Evolutionary conservation across 53 echinoderm and acorn worm species (phyloP).

Genomic region (Crossaster papposus): DNA sequence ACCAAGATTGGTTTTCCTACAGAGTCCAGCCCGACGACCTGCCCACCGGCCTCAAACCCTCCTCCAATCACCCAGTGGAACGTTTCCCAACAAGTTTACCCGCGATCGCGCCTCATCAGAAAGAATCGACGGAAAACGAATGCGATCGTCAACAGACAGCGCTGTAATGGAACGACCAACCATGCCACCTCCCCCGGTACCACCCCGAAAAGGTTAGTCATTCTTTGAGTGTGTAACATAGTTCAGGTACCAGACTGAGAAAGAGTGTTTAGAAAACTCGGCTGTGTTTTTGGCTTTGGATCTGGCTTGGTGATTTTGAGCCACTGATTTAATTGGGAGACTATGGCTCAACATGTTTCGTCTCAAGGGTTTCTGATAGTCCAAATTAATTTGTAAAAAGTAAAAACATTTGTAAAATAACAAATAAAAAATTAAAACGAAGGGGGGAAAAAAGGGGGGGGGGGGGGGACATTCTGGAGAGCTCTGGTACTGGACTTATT

Average conservation of each 20-base stretch:
- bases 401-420: too few relatives aligned
- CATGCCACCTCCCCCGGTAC: constrained; percentile 97
- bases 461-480: too few relatives aligned
- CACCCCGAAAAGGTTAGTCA: constrained; percentile 90
- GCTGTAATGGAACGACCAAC: constrained; percentile 60
- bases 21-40: constrained; percentile 62
- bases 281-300: background rate
- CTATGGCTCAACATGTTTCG: too few relatives aligned
- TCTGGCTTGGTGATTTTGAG: too few relatives aligned
- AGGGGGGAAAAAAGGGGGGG: too few relatives aligned
- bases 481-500: background rate
- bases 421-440: too few relatives aligned
- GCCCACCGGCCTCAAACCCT: constrained; percentile 48
- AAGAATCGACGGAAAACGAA: constrained; percentile 5
- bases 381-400: too few relatives aligned
- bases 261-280: background rate
- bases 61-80: constrained; percentile 51
- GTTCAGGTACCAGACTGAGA: background rate
- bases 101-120: constrained; percentile 39
- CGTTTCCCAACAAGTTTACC: constrained; percentile 26
- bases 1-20: background rate
- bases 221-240: background rate
- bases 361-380: too few relatives aligned
- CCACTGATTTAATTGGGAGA: too few relatives aligned
- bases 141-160: constrained; percentile 49